Conservation (phyloP, 2,888 invertebrate genomes). For the Eupithecia pulchellata region DNA sequence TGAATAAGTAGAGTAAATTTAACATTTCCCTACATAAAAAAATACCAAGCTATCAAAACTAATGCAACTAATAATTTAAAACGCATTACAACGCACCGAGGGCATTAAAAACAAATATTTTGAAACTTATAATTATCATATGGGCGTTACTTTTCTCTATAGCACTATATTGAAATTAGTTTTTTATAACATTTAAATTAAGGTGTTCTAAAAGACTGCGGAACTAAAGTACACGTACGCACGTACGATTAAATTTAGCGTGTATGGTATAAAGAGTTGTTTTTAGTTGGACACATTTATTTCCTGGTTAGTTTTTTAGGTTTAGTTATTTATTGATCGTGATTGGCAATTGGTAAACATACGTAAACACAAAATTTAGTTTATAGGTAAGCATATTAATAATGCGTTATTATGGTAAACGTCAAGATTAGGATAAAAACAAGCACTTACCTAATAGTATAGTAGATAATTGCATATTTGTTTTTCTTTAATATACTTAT, state of each 20-base stretch:
- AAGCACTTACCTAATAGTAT: not conserved
- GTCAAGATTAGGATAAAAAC: not conserved
- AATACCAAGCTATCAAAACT: constrained; percentile 9
- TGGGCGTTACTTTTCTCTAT: constrained; percentile 37
- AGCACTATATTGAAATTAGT: constrained; percentile 33
- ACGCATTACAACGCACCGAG: constrained; percentile 21
- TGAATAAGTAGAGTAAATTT: not conserved
- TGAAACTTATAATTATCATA: constrained; percentile 26
- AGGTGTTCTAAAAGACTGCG: constrained; percentile 28
- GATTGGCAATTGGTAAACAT: constrained; percentile 10
- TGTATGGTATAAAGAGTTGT: constrained; percentile 16
- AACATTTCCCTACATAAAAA: not conserved
- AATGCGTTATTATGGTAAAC: not conserved
- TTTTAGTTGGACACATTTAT: constrained; percentile 19
- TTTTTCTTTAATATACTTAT: not conserved
- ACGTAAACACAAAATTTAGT: not conserved
- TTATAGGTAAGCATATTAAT: not conserved
- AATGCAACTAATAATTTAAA: constrained; percentile 31
- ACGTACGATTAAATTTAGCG: constrained; percentile 16
- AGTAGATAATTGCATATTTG: constrained; percentile 6
- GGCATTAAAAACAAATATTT: constrained; percentile 33
- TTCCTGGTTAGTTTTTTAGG: constrained; percentile 28
- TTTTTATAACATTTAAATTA: constrained; percentile 22
- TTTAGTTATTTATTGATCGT: constrained; percentile 16
- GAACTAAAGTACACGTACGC: constrained; percentile 34